Base-by-base conservation (phyloP, 2,888 invertebrate genomes). In the Xylocampa areola region DNA sequence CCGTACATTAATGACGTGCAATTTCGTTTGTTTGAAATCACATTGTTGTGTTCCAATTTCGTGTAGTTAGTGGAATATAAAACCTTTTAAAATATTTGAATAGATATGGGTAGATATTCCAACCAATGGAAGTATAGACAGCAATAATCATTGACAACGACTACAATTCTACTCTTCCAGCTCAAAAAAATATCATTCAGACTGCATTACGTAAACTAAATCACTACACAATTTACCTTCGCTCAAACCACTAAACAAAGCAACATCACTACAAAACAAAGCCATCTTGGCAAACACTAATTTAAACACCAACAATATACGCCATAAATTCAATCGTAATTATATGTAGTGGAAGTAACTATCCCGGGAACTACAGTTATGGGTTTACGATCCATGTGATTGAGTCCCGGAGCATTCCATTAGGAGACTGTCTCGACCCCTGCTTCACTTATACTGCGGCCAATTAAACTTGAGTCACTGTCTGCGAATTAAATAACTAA, bases 261-360 rank as follows among this genome's bases (percentile, higher is more conserved):
- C 13, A 36, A 51, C 58, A 64, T 52, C 29, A 52, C 33, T 25
- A 52, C 60, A 29, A n/a, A n/a, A n/a, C n/a, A n/a, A n/a, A n/a
- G n/a, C 17, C 8, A 62, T 29, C 25, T n/a, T n/a, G n/a, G 19
- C 17, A 37, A 25, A 49, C 49, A 51, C 27, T 45, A 62, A 33
- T 63, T 19, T 35, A 43, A 11, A 70, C 58, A 45, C 44, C 41
- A 68, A 63, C 61, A 57, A 65, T 68, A 67, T 64, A 65, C 55
- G 78, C 85, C 80, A 88, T 91, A 91, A 92, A 91, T 92, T 85
- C 82, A 85, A 90, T 91, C 81, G 88, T 91, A 91, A 91, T 90
- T 91, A 92, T 92, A 94, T 93, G 92, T 92, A 92, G 91, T 89
- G 93, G 93, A 94, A 94, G 87, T 91, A 90, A 93, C 84, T 76